Conservation (phyloP, 2,888 invertebrate genomes). For the Phengaris arion region DNA sequence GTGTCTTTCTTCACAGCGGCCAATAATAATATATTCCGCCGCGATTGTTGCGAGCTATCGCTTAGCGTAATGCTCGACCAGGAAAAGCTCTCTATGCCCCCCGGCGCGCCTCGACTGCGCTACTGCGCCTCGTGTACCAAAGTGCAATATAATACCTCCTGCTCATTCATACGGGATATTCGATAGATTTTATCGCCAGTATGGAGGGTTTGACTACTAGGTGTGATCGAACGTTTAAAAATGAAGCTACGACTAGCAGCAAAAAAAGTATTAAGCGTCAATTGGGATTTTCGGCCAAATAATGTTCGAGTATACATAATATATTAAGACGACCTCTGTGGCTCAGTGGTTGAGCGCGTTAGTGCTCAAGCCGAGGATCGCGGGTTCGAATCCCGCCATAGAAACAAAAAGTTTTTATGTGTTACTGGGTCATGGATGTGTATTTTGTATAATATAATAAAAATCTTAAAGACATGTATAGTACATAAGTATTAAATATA, state of each 20-base stretch:
- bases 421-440: too few species aligned
- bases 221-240: neutral
- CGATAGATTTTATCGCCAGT: slow-evolving; percentile 10
- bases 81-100: slow-evolving; percentile 72
- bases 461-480: too few species aligned
- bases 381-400: too few species aligned
- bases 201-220: neutral
- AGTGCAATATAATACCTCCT: slow-evolving; percentile 12
- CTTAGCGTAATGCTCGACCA: slow-evolving; percentile 74
- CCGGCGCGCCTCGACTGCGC: slow-evolving; percentile 49
- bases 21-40: slow-evolving; percentile 49
- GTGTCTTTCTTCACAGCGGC: neutral
- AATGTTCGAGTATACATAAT: too few species aligned
- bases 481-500: too few species aligned
- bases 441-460: too few species aligned
- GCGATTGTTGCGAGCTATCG: slow-evolving; percentile 74
- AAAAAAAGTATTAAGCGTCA: too few species aligned
- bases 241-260: neutral
- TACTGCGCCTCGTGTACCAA: neutral
- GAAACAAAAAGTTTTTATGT: too few species aligned
- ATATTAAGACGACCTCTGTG: too few species aligned
- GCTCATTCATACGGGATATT: slow-evolving; percentile 7
- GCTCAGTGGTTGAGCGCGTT: too few species aligned
- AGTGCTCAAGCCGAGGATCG: too few species aligned
- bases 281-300: too few species aligned